Conservation (phyloP, 2,797 vertebrate species). For the Sarcoramphus papa region DNA sequence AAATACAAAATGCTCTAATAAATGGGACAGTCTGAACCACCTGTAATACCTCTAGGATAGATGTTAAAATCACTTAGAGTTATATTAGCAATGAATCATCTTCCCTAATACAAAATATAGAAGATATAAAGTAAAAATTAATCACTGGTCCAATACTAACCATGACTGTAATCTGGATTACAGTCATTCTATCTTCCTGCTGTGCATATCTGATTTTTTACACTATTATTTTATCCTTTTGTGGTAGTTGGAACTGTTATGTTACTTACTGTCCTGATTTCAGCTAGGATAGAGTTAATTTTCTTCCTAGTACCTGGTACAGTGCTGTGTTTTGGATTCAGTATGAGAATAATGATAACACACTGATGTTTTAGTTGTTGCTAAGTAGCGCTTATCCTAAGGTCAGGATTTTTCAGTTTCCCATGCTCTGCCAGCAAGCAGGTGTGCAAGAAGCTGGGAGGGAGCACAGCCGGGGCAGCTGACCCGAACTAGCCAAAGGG, state of each 20-base stretch:
- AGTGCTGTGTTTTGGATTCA: too few relatives aligned
- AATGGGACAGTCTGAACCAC: slow-evolving; percentile 53
- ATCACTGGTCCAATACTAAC: background rate
- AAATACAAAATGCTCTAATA: slow-evolving; percentile 67
- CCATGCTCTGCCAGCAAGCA: too few relatives aligned
- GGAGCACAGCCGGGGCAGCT: too few relatives aligned
- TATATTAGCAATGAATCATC: slow-evolving; percentile 45
- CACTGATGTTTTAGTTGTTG: too few relatives aligned
- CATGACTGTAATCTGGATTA: background rate
- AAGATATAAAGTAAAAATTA: background rate
- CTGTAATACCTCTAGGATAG: slow-evolving; percentile 56
- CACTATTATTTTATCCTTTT: background rate
- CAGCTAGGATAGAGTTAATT: too few relatives aligned
- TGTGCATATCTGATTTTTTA: background rate
- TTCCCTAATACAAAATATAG: slow-evolving; percentile 17
- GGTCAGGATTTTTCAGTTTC: too few relatives aligned
- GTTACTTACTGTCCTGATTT: background rate
- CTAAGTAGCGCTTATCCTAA: too few relatives aligned
- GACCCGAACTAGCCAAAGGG: too few relatives aligned
- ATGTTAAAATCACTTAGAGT: slow-evolving; percentile 56
- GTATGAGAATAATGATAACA: too few relatives aligned
- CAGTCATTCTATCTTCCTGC: background rate
- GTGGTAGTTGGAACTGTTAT: background rate
- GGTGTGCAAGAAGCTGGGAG: too few relatives aligned
- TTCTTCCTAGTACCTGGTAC: too few relatives aligned